These are phyloP conservation scores for Tragelaphus buxtoni DNA, from an alignment of 2,113 vertebrate species.

Conservation along the genomic window DNA sequence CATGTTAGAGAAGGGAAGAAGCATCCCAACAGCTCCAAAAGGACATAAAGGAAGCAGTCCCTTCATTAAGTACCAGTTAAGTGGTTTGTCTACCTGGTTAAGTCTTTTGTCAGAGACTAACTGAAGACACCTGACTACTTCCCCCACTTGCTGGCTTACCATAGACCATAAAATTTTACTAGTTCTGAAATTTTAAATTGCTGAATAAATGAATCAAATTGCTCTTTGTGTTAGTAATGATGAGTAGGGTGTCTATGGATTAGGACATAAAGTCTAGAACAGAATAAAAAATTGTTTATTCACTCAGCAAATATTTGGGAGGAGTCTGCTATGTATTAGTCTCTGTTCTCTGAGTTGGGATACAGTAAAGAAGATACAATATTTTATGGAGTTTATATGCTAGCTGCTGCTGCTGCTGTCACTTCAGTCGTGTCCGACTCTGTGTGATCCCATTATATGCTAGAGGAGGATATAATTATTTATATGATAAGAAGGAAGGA, in stretches of 20 bases:
- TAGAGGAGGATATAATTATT: not conserved
- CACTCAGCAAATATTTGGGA: not conserved
- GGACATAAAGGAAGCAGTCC: not conserved
- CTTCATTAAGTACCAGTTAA: not conserved
- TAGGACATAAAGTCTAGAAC: not conserved
- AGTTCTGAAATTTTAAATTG: not conserved
- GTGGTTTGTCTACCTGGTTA: not conserved
- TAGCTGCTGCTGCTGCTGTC: no score
- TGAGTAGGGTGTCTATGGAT: not conserved
- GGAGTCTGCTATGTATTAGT: not conserved
- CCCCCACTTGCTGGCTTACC: not conserved
- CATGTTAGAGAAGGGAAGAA: not conserved
- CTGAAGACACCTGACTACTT: not conserved
- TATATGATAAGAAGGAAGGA: not conserved
- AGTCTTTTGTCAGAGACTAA: not conserved
- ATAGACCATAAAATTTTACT: not conserved
- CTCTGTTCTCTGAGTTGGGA: not conserved
- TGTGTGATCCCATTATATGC: not conserved
- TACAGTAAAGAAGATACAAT: not conserved
- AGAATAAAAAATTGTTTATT: not conserved
- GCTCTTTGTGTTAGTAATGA: not conserved
- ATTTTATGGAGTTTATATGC: not conserved
- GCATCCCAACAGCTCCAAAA: not conserved
- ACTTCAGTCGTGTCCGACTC: fast-evolving
- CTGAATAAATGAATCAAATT: not conserved